Evolutionary conservation across 2,888 invertebrate species (phyloP), one percentile per base, ranked within the genome.

Genomic region (Phortica magna): DNA sequence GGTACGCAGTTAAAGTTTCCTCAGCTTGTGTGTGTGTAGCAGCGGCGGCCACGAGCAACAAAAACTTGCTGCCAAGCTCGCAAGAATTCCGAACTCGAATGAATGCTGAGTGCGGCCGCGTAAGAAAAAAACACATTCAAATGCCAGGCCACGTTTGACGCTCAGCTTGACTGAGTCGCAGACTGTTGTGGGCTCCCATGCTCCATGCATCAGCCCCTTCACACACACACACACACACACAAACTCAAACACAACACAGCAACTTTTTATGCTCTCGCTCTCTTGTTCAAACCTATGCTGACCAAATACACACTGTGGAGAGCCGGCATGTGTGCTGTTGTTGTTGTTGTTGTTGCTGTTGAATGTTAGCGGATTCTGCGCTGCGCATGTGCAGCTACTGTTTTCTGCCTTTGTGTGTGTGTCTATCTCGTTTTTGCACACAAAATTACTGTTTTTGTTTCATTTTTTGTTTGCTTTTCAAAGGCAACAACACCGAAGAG

Each of bases 31-130:
- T 17, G 17, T 67, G 41, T 31, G 80, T 79, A 81, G 82, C 79
- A 77, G 74, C 77, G 19, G 74, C 80, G 77, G 80, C 82, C 82
- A 80, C 82, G 90, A 91, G 81, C 82, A 83, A 80, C 82, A 90
- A 91, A 91, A 89, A 85, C 85, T 88, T 90, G 90, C 91, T 91
- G 87, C 91, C 91, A 71, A 90, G 89, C 91, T 91, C 90, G 90
- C 88, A 91, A 91, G 91, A 91, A 91, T 91, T 90, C 91, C 90
- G 90, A 89, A 90, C 90, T 89, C 91, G 91, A 91, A 91, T 91
- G 91, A 91, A 91, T 91, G 91, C 90, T 90, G 91, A 88, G 87
- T 84, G 86, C 83, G 85, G 86, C 86, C 82, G 85, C 85, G 90
- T 31, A 31, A 2, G 5, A 31, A 31, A 89, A 90, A 91, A 91